Base-by-base conservation (phyloP, 1,140 invertebrate genomes). In the Lineus longissimus region DNA sequence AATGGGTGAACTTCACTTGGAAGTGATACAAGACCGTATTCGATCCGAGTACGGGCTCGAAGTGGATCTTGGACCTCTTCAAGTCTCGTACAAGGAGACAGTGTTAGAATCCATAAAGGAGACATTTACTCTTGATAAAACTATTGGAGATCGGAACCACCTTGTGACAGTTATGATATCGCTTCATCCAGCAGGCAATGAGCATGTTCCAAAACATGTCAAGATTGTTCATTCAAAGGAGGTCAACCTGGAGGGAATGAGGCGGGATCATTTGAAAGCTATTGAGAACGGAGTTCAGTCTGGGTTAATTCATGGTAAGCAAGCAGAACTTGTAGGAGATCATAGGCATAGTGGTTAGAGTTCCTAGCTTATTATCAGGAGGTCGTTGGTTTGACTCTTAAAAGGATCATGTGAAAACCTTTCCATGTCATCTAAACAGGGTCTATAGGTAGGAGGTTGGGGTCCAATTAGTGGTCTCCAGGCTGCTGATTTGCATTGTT, bases 1-100 rank as follows among this genome's bases (percentile, higher is more conserved):
- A 0, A 98, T 98, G 95, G 97, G 97, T 7, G 95, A 99, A 82
- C 83, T 99, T 2, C 96, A 99, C 81, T 84, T 99, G 62, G 95
- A 98, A 72, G 91, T 98, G 54, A 91, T 98, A 36, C 91, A 91
- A 64, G 73, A 77, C 55, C 65, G 79, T 19, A 70, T 82, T 29
- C 25, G 70, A 23, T 72, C 71, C 47, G 95, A 99, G 71, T 98
- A 93, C 80, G 93, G 92, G 78, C 88, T 98, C 57, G 91, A 98
- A 40, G 93, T 88, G 1, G 91, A 95, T 68, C 78, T 98, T n/a
- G 96, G 97, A 0, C 87, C 90, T 0, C 78, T 98, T n/a, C 93
- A 95, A 84, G 94, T 99, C 59, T 89, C 95, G 2, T 98, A 97
- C 73, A 88, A 88, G 67, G 95, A 98, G 84, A 86, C 88, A 2